Conservation (phyloP, 2,113 vertebrate species). For the Brachypodius melanocephalos region DNA sequence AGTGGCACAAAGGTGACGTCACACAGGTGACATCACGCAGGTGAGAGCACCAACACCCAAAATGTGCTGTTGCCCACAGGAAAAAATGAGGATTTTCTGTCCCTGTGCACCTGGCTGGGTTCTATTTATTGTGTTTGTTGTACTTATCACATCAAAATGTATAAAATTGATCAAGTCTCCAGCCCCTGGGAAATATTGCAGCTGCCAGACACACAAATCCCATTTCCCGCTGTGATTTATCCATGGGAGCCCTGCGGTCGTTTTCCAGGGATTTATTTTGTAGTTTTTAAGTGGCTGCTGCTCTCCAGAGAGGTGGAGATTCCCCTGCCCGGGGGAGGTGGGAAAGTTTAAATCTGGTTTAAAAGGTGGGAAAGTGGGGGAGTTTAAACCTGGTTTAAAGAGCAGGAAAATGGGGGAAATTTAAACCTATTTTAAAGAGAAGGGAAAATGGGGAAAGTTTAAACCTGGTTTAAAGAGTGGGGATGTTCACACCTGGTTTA, state of each 20-base stretch:
- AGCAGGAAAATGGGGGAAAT: too few relatives aligned
- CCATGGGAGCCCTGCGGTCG: neutral
- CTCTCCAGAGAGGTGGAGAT: neutral
- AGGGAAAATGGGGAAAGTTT: too few relatives aligned
- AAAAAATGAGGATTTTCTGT: neutral
- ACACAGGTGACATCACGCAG: neutral
- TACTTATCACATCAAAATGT: neutral
- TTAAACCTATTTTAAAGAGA: too few relatives aligned
- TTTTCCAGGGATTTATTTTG: neutral
- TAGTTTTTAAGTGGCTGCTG: neutral
- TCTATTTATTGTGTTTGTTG: neutral
- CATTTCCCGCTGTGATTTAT: neutral
- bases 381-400: too few relatives aligned
- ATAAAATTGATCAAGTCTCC: neutral
- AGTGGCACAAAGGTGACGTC: neutral
- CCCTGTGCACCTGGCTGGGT: neutral
- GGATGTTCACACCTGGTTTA: too few relatives aligned
- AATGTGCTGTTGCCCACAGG: neutral
- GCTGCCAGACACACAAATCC: neutral
- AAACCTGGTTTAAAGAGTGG: too few relatives aligned
- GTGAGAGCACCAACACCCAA: neutral
- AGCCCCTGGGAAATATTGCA: neutral
- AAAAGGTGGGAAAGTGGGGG: too few relatives aligned
- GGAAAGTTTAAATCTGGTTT: too few relatives aligned
- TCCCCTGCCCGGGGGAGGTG: neutral